Percentiles rank a stretch among this genome's conserved stretches.
Evolutionary conservation across 2,113 vertebrate species (phyloP).

Genomic region (Sphaerodactylus townsendi): DNA sequence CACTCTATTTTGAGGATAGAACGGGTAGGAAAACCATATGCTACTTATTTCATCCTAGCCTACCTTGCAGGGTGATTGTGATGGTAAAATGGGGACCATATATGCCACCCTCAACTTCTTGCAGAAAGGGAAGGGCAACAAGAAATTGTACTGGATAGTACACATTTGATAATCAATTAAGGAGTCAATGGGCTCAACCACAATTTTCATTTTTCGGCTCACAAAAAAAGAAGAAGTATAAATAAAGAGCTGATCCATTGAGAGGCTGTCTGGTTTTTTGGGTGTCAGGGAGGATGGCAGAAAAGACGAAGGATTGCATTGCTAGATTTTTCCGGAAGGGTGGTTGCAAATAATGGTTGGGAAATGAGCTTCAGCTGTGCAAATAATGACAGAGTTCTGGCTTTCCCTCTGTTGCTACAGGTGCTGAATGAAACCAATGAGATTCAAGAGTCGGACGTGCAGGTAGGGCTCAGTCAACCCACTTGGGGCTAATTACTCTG

Average conservation of each 20-base stretch:
- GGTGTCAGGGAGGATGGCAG: neutral
- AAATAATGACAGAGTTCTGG: neutral
- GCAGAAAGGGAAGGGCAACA: too few species aligned
- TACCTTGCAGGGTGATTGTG: too few species aligned
- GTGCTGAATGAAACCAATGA: constrained; percentile 51
- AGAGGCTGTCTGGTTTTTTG: neutral
- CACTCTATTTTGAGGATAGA: too few species aligned
- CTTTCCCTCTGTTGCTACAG: constrained; percentile 26
- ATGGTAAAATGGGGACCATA: too few species aligned
- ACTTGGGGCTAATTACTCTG: neutral
- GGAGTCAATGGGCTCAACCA: too few species aligned
- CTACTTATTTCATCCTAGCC: too few species aligned
- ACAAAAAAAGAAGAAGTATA: too few species aligned
- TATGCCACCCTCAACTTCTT: too few species aligned
- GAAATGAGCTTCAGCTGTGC: neutral
- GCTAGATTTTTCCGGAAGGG: neutral
- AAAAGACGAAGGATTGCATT: neutral
- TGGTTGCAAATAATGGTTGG: fast-evolving
- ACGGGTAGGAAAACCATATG: too few species aligned
- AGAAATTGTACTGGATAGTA: too few species aligned
- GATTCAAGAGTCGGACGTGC: constrained; percentile 29
- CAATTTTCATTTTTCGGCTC: too few species aligned
- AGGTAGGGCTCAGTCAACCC: neutral
- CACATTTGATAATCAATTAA: too few species aligned
- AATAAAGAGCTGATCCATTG: neutral